These are phyloP conservation scores for Polia nebulosa DNA, from an alignment of 2,888 invertebrate genomes.

Conservation along the genomic window DNA sequence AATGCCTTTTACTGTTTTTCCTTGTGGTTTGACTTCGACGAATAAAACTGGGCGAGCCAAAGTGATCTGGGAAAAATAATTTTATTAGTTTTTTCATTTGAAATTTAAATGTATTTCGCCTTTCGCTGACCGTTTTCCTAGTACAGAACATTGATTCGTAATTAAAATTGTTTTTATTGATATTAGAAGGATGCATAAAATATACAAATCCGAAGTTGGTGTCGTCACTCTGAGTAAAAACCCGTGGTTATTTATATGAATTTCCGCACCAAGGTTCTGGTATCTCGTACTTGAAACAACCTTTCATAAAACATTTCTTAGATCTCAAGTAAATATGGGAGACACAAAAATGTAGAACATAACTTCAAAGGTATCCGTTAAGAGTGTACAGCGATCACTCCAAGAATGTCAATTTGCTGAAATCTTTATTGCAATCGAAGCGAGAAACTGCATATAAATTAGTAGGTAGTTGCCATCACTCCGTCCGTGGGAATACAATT, in stretches of 20 bases:
- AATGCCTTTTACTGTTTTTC: slow-evolving; percentile 12
- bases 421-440: slow-evolving; percentile 47
- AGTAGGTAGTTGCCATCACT: slow-evolving; percentile 18
- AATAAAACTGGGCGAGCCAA: slow-evolving; percentile 2
- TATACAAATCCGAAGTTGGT: slow-evolving; percentile 18
- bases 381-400: slow-evolving; percentile 11
- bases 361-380: not conserved
- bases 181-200: slow-evolving; percentile 44
- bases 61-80: slow-evolving; percentile 10
- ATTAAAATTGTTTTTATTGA: slow-evolving; percentile 40
- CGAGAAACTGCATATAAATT: slow-evolving; percentile 44
- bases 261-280: slow-evolving; percentile 20
- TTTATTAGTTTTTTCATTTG: slow-evolving; percentile 16
- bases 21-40: not conserved
- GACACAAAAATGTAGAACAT: not conserved
- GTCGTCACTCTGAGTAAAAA: not conserved
- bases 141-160: slow-evolving; percentile 22
- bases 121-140: slow-evolving; percentile 25
- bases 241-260: slow-evolving; percentile 18
- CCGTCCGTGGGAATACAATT: slow-evolving; percentile 33
- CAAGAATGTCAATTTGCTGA: slow-evolving; percentile 33
- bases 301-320: not conserved
- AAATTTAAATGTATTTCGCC: slow-evolving; percentile 31
- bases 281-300: not conserved
- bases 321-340: not conserved